Base-by-base conservation (phyloP, 2,113 vertebrate species). In the Hiodon alosoides region DNA sequence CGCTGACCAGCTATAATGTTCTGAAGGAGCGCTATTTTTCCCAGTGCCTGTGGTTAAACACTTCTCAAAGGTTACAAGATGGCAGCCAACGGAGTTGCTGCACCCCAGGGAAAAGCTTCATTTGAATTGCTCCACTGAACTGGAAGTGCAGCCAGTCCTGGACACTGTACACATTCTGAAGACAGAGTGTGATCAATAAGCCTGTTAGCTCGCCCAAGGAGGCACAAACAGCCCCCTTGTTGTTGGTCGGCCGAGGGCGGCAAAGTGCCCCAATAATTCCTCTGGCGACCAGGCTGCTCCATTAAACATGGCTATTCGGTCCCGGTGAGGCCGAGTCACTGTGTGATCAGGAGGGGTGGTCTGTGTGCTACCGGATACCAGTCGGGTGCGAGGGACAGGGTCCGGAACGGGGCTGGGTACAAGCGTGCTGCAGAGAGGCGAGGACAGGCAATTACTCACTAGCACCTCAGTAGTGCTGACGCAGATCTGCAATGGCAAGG, bases 391-490 rank as follows among this genome's bases (percentile, higher is more conserved):
- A 52, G 17, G 54, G 46, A 10, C 53, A 71, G 8, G 8, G 31
- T 31, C 31, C 31, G 31, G 31, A 31, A 31, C 31, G 31, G 31
- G 31, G 31, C 31, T 31, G 31, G 31, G 31, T 2, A 31, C 31
- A 31, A 31, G 31, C 31, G 31, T 31, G 13, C 46, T 7, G 14
- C 55, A 3, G 46, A 6, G 52, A 4, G 10, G n/a, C 7, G 53
- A 59, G 73, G 53, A 55, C 59, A 57, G 7, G 14, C 65, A 58
- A 67, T 75, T 75, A 67, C 65, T 16, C 31, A 67, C 54, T n/a
- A 55, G 51, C 64, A 50, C 64, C 64, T 68, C 54, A 31, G 7
- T 67, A 51, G 48, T 47, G 16, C 13, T 57, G 65, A 68, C 65
- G 31, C 65, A 55, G 54, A 3, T 64, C 46, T 16, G 14, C 52